Conservation (phyloP, 2,113 vertebrate species). For the Microcebus ravelobensis region DNA sequence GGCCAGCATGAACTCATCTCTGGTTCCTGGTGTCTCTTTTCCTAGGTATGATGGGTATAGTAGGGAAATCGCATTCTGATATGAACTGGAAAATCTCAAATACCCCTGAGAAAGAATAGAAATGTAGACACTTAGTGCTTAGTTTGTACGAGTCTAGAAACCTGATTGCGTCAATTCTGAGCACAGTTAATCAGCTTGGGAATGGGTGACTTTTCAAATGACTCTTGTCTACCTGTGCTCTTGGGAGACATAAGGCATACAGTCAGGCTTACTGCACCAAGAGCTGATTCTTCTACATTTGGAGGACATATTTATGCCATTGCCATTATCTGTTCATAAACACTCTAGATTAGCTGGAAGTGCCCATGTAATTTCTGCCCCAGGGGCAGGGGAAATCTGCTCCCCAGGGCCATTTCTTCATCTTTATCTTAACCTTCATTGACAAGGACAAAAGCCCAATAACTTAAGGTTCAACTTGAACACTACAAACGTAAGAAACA, state of each 20-base stretch:
- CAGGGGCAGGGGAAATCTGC: too few species aligned
- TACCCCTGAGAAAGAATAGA: not conserved
- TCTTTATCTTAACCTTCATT: not conserved
- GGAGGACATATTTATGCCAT: not conserved
- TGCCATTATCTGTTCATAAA: not conserved
- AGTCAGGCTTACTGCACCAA: accelerated
- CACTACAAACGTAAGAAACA: not conserved
- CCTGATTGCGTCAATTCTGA: not conserved
- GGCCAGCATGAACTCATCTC: too few species aligned
- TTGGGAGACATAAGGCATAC: not conserved
- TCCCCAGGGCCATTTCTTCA: not conserved
- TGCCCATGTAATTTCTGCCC: not conserved
- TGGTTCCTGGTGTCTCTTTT: not conserved
- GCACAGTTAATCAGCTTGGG: not conserved
- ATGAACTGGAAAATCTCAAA: not conserved
- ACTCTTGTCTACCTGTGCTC: accelerated
- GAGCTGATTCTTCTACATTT: not conserved
- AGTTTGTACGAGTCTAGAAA: not conserved
- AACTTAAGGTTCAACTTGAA: not conserved
- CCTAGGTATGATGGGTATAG: not conserved
- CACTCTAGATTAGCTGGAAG: too few species aligned
- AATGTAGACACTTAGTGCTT: not conserved
- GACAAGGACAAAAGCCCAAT: not conserved
- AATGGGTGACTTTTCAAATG: not conserved
- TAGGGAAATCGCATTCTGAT: not conserved